A percentile compares a stretch with the other conserved stretches of the same genome.
Conservation (phyloP, 2,113 vertebrate species). For the Tiliqua scincoides region DNA sequence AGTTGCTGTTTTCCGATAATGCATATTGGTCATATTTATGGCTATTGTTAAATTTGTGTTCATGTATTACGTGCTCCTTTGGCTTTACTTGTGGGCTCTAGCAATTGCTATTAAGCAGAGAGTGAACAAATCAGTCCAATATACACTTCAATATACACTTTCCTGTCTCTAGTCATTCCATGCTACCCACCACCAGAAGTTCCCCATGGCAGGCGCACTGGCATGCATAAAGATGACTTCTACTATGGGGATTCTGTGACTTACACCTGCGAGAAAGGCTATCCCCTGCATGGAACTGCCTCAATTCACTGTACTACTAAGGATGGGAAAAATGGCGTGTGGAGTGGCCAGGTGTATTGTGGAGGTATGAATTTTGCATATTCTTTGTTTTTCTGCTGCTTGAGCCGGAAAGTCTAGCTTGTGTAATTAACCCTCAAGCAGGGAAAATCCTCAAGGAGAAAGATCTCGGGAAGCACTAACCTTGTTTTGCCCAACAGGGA, state of each 20-base stretch:
- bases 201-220: conserved; percentile 54
- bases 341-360: conserved; percentile 59
- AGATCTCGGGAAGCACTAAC: neutral
- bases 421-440: neutral
- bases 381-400: neutral
- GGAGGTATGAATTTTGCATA: neutral
- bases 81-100: neutral
- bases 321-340: conserved; percentile 59
- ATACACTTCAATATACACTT: neutral
- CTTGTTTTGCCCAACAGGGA: too few relatives aligned
- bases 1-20: neutral
- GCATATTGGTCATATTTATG: neutral
- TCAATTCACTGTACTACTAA: conserved; percentile 68
- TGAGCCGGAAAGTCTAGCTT: neutral
- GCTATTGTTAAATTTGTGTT: neutral
- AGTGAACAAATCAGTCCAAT: too few relatives aligned
- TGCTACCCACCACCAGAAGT: conserved; percentile 64
- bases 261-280: conserved; percentile 51
- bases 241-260: conserved; percentile 55
- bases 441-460: neutral
- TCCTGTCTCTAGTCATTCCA: conserved; percentile 62
- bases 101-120: neutral
- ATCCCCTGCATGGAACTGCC: conserved; percentile 51
- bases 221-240: conserved; percentile 41
- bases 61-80: neutral